A percentile compares a stretch with the other conserved stretches of the same genome.
Conservation (phyloP, 2,113 vertebrate species). For the Trachemys scripta region DNA sequence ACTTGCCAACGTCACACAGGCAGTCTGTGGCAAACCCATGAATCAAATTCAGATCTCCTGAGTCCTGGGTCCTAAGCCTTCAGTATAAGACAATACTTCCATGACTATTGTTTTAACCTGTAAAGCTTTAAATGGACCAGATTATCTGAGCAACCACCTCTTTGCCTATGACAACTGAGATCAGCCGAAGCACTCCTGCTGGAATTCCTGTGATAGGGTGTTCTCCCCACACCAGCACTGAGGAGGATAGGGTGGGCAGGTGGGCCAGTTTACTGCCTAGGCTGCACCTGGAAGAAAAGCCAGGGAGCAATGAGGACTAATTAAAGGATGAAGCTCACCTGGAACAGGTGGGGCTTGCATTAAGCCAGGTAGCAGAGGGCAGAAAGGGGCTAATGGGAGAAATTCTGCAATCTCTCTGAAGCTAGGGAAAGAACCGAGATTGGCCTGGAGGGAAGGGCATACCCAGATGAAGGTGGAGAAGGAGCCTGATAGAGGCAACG, state of each 20-base stretch:
- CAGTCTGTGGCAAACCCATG: accelerated
- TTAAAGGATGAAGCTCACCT: too few relatives aligned
- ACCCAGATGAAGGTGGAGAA: too few relatives aligned
- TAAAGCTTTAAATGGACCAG: neutral
- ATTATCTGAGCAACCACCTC: neutral
- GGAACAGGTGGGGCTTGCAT: too few relatives aligned
- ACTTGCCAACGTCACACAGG: neutral
- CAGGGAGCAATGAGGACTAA: too few relatives aligned
- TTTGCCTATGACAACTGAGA: neutral
- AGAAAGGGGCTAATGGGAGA: too few relatives aligned
- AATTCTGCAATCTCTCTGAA: too few relatives aligned
- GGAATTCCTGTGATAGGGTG: neutral
- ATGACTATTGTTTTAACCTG: neutral
- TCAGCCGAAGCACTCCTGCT: neutral
- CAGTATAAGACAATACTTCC: neutral
- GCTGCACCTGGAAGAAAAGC: neutral
- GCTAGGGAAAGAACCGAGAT: too few relatives aligned
- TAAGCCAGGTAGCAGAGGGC: too few relatives aligned
- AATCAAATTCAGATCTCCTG: neutral
- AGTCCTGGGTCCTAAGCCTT: neutral
- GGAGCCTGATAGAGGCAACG: too few relatives aligned
- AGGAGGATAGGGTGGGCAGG: neutral
- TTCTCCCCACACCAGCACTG: neutral
- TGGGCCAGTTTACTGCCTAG: neutral
- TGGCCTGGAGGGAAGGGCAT: too few relatives aligned